Evolutionary conservation across 2,888 invertebrate species (phyloP).

Genomic region (Thymelicus acteon): DNA sequence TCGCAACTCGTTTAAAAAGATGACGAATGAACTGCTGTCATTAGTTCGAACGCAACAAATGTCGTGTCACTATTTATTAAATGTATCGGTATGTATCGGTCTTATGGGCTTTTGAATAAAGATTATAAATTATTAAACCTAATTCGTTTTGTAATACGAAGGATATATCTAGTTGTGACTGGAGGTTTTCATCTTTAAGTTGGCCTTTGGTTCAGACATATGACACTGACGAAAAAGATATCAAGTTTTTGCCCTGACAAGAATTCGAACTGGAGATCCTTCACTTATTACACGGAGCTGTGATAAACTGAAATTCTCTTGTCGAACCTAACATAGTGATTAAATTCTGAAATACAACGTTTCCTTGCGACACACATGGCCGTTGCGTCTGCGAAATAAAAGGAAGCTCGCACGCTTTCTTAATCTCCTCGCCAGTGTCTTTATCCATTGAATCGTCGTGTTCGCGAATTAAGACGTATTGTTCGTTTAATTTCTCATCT

Average conservation of each 20-base stretch:
- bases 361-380: conserved; percentile 10
- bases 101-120: background rate
- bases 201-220: too few relatives aligned
- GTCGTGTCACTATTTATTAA: background rate
- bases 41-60: background rate
- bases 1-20: conserved; percentile 3
- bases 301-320: background rate
- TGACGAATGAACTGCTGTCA: conserved; percentile 21
- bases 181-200: too few relatives aligned
- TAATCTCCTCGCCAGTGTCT: conserved; percentile 18
- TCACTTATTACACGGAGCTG: background rate
- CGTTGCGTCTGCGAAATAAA: conserved; percentile 20
- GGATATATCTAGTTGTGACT: too few relatives aligned
- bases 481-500: conserved; percentile 31
- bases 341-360: conserved; percentile 1
- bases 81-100: background rate
- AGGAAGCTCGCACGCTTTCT: conserved; percentile 20
- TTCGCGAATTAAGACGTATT: conserved; percentile 29
- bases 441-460: conserved; percentile 19
- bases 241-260: too few relatives aligned
- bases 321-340: background rate
- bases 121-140: background rate
- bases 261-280: too few relatives aligned
- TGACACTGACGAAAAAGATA: too few relatives aligned
- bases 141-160: too few relatives aligned